Evolutionary conservation across 2,797 vertebrate genomes (phyloP), one percentile per base, ranked within the genome.

Genomic region (Schizopygopsis pylzovi): DNA sequence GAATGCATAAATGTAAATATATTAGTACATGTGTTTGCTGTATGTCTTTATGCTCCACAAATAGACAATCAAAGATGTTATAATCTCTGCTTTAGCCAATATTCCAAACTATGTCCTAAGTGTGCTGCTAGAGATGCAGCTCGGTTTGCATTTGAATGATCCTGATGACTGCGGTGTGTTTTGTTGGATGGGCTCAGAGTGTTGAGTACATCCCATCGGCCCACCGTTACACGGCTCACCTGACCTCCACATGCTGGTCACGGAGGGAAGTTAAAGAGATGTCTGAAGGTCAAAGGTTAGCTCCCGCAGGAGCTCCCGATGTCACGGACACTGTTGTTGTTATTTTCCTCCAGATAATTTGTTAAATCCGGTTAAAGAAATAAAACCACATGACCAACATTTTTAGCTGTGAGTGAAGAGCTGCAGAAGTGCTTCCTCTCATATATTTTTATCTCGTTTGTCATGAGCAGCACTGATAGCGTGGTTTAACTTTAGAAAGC

Each of bases 131-230:
- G 45, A 73, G 45, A 28, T 37, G 25, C 73, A 37, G 25, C 16
- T 54, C 6, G 1, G 25, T 65, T 33, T 37, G 15, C 4, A 4
- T 63, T 63, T 13, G n/a, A 11, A 28, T 4, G 15, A 73, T 15
- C 41, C 43, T 2, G 1, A 25, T 8, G 43, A 54, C 25, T 54
- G 61, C 6, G 37, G 41, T 25, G 39, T 12, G 43, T 56, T 77
- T n/a, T 56, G 49, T 77, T 56, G 28, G 73, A 54, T 5, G 1
- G 28, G 33, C 10, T 56, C 52, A 73, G 85, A 72, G 89, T 84
- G 86, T 87, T 87, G 86, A 90, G 84, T 92, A 92, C 94, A 91
- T 90, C 89, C 10, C 90, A 88, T 90, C 79, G 88, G 41, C 47
- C 16, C 9, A 92, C 85, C 92, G 84, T 81, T 47, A 83, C 92